Conservation (phyloP, 2,113 vertebrate species). For the Corythornis cristatus region DNA sequence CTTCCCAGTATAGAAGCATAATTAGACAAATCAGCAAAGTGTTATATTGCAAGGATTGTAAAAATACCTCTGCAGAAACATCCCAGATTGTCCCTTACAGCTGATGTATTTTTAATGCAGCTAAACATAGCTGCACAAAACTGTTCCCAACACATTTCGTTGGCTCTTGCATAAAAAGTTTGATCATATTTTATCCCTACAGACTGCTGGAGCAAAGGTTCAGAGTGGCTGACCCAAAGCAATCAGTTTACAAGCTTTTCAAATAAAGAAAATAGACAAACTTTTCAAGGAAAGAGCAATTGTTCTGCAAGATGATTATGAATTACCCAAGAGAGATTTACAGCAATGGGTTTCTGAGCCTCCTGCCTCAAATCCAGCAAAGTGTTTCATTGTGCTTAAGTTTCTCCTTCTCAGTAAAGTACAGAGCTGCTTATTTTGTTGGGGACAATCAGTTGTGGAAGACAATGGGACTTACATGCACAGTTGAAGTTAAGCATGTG, state of each 20-base stretch:
- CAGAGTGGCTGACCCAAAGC: not conserved
- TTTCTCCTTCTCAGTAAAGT: conserved; percentile 28
- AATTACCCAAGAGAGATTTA: conserved; percentile 31
- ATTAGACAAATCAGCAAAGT: conserved; percentile 40
- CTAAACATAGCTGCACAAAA: conserved; percentile 16
- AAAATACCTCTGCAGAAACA: conserved; percentile 29
- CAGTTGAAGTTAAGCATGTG: conserved; percentile 18
- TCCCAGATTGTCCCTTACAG: not conserved
- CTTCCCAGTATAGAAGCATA: conserved; percentile 28
- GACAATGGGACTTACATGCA: conserved; percentile 40
- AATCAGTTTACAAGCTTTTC: not conserved
- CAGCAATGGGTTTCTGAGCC: conserved; percentile 23
- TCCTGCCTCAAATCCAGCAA: conserved; percentile 33
- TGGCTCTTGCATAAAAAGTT: not conserved
- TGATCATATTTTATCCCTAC: not conserved
- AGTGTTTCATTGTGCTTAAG: conserved; percentile 5
- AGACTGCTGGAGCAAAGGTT: not conserved
- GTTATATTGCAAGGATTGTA: not conserved
- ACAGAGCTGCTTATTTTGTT: conserved; percentile 13
- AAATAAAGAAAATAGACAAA: conserved; percentile 29
- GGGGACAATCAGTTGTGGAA: conserved; percentile 39
- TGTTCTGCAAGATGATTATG: conserved; percentile 16
- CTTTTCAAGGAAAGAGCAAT: conserved; percentile 9
- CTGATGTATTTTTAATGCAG: conserved; percentile 26
- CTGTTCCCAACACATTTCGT: not conserved